Percentiles rank a stretch among this genome's conserved stretches.
Evolutionary conservation across 2,888 invertebrate species (phyloP).

Genomic region (Alloscopus bannaensis): DNA sequence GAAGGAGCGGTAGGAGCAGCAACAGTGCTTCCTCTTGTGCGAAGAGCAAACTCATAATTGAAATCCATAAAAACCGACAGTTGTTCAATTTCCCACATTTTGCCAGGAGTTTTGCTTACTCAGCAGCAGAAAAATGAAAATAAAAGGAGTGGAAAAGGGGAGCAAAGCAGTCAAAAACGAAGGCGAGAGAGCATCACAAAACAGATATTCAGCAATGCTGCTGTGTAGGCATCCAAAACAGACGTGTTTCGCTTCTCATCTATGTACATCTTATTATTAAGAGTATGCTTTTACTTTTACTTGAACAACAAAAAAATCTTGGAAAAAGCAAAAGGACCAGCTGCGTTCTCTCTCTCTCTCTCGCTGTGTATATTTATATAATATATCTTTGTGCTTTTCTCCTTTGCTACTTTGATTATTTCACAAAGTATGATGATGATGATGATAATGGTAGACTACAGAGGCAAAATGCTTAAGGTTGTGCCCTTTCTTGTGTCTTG

Average conservation of each 20-base stretch:
- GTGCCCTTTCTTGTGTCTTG: neutral
- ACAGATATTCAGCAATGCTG: no score
- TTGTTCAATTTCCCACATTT: slow-evolving; percentile 72
- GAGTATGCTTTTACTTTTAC: no score
- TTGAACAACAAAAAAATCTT: no score
- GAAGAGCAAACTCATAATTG: slow-evolving; percentile 69
- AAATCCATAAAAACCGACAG: slow-evolving; percentile 72
- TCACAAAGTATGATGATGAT: slow-evolving; percentile 21
- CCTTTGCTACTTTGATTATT: slow-evolving; percentile 27
- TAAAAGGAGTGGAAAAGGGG: neutral
- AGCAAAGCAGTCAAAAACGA: no score
- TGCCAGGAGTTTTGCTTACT: slow-evolving; percentile 18
- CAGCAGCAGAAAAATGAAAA: slow-evolving; percentile 13
- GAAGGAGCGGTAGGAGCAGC: slow-evolving; percentile 23
- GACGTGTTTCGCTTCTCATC: no score
- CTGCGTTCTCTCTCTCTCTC: no score
- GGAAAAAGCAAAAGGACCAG: no score
- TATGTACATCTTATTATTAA: no score
- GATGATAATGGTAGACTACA: slow-evolving; percentile 3
- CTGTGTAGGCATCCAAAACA: no score
- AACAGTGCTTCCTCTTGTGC: slow-evolving; percentile 9
- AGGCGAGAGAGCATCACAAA: slow-evolving; percentile 23
- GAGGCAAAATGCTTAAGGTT: slow-evolving; percentile 29
- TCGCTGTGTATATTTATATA: no score
- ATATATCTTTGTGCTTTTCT: no score